These are phyloP conservation scores for Agonum fuliginosum DNA, from an alignment of 2,888 invertebrate genomes.

Conservation along the genomic window DNA sequence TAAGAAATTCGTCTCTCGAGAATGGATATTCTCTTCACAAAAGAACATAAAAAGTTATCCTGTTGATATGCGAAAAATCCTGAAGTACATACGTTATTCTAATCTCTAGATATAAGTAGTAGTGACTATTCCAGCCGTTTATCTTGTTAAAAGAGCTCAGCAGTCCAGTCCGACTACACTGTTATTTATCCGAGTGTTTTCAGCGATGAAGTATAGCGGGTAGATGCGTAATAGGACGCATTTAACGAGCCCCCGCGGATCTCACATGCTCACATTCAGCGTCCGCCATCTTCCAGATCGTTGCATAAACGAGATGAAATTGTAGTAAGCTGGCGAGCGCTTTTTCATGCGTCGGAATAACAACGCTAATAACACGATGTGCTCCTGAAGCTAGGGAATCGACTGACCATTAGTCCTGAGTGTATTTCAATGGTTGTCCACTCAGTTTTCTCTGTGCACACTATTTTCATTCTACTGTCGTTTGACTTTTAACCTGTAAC, in stretches of 20 bases:
- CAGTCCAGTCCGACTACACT: neutral
- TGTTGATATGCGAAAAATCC: no score
- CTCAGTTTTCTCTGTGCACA: neutral
- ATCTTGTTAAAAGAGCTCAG: slow-evolving; percentile 1
- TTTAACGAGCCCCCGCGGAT: slow-evolving; percentile 41
- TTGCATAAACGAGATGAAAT: slow-evolving; percentile 42
- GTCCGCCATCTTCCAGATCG: slow-evolving; percentile 20
- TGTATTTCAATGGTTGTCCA: slow-evolving; percentile 16
- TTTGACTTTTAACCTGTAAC: neutral
- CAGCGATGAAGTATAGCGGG: slow-evolving; percentile 15
- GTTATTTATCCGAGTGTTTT: slow-evolving; percentile 13
- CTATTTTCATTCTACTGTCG: slow-evolving; percentile 16
- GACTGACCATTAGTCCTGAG: slow-evolving; percentile 13
- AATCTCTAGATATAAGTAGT: neutral
- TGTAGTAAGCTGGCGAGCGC: slow-evolving; percentile 11
- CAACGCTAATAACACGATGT: slow-evolving; percentile 41
- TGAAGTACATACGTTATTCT: neutral
- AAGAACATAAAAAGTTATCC: no score
- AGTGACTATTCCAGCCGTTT: neutral
- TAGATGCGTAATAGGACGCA: slow-evolving; percentile 28
- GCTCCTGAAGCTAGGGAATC: neutral
- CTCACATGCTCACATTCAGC: neutral
- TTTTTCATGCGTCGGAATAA: slow-evolving; percentile 46
- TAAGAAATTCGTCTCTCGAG: no score
- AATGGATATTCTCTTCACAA: no score